Conservation (phyloP, 2,113 vertebrate species). For the Petrocephalus zakoni region DNA sequence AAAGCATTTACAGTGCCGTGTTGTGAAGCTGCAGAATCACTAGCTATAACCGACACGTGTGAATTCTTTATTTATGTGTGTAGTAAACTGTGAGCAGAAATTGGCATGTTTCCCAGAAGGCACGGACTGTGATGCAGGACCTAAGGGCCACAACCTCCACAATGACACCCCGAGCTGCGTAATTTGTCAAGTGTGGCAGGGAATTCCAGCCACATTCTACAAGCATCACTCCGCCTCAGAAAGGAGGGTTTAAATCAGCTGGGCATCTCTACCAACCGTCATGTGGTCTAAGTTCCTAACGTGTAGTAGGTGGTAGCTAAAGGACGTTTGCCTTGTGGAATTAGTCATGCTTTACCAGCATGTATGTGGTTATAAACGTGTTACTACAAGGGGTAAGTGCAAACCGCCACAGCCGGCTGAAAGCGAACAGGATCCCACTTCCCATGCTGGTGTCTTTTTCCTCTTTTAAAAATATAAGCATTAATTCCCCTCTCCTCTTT, state of each 20-base stretch:
- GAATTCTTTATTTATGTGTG: not conserved
- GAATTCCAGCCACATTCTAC: not conserved
- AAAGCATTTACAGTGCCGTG: not conserved
- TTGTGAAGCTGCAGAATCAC: not conserved
- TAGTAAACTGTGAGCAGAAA: not conserved
- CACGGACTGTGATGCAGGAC: not conserved
- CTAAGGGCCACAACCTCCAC: not conserved
- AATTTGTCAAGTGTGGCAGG: not conserved
- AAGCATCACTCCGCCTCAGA: not conserved
- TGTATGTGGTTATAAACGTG: slow-evolving; percentile 1
- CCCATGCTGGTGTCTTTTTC: not conserved
- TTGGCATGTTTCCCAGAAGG: not conserved
- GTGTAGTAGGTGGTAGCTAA: not conserved
- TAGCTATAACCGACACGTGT: not conserved
- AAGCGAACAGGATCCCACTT: not conserved
- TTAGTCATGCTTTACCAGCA: not conserved
- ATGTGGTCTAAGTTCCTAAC: not conserved
- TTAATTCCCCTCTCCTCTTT: not conserved
- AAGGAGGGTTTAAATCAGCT: not conserved
- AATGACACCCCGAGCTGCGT: not conserved
- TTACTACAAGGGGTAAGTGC: not conserved
- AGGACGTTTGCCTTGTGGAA: not conserved
- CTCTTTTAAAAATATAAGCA: not conserved
- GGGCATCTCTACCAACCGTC: not conserved
- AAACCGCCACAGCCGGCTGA: not conserved